Percentiles rank a stretch among this genome's conserved stretches.
Conservation (phyloP, 92 coral and sea anemone genomes). For the Epizoanthus stellaris region DNA sequence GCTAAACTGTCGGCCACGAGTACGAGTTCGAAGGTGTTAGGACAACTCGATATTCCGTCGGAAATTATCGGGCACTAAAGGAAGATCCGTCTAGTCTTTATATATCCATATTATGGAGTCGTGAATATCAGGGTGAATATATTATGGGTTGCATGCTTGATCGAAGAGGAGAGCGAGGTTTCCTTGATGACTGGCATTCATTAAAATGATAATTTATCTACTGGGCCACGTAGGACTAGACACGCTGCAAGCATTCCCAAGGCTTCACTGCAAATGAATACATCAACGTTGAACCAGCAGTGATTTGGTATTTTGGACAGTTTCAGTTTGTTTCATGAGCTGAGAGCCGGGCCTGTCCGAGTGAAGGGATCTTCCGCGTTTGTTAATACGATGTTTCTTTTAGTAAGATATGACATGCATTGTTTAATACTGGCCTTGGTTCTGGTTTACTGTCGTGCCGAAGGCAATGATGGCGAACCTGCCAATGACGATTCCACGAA, state of each 20-base stretch:
- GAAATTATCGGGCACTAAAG: not conserved
- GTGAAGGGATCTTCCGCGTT: not conserved
- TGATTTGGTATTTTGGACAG: too few species aligned
- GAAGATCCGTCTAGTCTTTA: too few species aligned
- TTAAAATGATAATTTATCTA: constrained; percentile 22
- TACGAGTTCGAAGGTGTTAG: not conserved
- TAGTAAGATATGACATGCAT: not conserved
- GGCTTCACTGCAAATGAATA: too few species aligned
- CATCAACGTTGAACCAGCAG: too few species aligned
- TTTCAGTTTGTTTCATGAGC: too few species aligned
- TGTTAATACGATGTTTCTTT: not conserved
- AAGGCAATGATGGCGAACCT: not conserved
- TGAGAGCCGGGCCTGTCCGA: too few species aligned
- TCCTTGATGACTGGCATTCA: constrained; percentile 22
- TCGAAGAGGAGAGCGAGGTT: constrained; percentile 2
- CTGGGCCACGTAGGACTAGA: constrained; percentile 28
- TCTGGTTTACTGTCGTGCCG: constrained; percentile 5
- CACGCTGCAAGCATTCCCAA: not conserved
- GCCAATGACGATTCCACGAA: constrained; percentile 10
- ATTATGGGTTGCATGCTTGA: not conserved
- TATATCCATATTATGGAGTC: not conserved
- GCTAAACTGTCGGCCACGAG: not conserved
- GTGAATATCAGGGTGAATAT: too few species aligned
- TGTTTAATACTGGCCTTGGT: constrained; percentile 5
- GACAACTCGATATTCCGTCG: not conserved